phyloP scores from a whole-genome alignment of 2,888 invertebrate species.

The Augochlorella aurata region DNA sequence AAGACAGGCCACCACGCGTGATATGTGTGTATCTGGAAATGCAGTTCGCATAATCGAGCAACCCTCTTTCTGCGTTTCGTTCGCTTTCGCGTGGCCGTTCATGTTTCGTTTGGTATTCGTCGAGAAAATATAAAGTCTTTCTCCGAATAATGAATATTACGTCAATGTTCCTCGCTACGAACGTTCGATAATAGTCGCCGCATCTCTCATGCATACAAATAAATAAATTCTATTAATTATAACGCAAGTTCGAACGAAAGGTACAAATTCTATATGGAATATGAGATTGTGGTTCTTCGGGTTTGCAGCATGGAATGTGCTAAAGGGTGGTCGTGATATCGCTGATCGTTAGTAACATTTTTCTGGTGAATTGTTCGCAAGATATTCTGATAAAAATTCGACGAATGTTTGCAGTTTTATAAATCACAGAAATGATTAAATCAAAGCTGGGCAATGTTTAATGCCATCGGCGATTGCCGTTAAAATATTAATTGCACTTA shows the following conservation, averaged over 20 bases:
- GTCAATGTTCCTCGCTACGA: not conserved
- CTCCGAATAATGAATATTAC: not conserved
- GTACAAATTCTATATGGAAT: constrained; percentile 66
- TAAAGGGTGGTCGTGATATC: constrained; percentile 19
- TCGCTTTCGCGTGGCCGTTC: not conserved
- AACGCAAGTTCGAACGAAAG: constrained; percentile 63
- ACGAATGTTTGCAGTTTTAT: not conserved
- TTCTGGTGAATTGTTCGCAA: not conserved
- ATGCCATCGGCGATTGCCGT: not conserved
- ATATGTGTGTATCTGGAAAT: constrained; percentile 59
- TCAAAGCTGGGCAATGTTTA: not conserved
- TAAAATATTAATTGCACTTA: not conserved
- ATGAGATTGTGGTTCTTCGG: constrained; percentile 50
- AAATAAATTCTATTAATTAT: constrained; percentile 67
- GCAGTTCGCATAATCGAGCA: constrained; percentile 17
- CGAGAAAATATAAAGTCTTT: constrained; percentile 1
- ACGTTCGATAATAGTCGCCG: constrained; percentile 25
- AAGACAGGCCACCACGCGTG: constrained; percentile 33
- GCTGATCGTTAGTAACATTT: constrained; percentile 5
- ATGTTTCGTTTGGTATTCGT: constrained; percentile 17
- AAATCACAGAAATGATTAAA: not conserved
- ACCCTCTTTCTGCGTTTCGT: not conserved
- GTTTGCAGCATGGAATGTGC: constrained; percentile 64
- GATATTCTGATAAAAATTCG: not conserved
- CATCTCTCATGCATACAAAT: constrained; percentile 53